Conservation (phyloP, 2,888 invertebrate genomes). For the Cheilosia pagana region DNA sequence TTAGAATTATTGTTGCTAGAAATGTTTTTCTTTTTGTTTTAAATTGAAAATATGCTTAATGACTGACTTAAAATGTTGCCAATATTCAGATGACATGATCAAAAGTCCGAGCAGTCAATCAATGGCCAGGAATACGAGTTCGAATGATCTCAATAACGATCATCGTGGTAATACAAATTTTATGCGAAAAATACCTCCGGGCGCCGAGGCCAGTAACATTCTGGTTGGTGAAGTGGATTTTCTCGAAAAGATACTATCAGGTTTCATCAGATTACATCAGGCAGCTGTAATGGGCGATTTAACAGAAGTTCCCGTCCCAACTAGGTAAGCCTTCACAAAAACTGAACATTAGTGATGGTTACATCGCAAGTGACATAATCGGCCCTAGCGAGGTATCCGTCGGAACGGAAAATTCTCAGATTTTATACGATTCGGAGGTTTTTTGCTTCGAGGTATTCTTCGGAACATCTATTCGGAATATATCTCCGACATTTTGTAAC, state of each 20-base stretch:
- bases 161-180: conserved; percentile 94
- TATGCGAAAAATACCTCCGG: conserved; percentile 98
- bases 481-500: no score
- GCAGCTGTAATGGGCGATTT: conserved; percentile 96
- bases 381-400: no score
- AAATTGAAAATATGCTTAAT: background rate
- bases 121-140: conserved; percentile 91
- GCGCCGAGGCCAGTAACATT: conserved; percentile 98
- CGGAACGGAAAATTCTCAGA: no score
- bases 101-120: conserved; percentile 93
- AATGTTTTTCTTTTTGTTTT: conserved; percentile 23
- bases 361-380: no score
- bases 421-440: no score
- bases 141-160: conserved; percentile 86
- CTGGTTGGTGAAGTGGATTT: conserved; percentile 98
- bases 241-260: conserved; percentile 95
- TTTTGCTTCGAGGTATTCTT: no score
- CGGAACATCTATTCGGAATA: no score
- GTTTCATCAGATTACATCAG: conserved; percentile 95
- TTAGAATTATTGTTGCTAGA: conserved; percentile 51
- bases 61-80: conserved; percentile 5
- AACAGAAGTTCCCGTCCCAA: conserved; percentile 98
- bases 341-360: no score
- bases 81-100: conserved; percentile 86
- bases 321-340: no score